Base-by-base conservation (phyloP, 2,797 vertebrate genomes). In the Naso thynnoides region DNA sequence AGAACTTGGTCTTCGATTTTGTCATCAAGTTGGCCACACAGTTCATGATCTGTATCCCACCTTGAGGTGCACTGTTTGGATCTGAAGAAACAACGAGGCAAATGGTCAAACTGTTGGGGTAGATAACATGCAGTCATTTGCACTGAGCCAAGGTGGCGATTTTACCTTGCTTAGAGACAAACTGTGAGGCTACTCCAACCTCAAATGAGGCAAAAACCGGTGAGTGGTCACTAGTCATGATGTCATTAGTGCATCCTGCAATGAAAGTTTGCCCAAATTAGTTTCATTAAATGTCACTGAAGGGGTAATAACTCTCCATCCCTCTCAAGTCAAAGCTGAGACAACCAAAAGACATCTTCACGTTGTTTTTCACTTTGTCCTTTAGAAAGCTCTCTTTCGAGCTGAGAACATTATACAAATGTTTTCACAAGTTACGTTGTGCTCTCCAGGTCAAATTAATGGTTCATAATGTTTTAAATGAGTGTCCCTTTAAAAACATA, bases 1-100 rank as follows among this genome's bases (percentile, higher is more conserved):
- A 98, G 94, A 99, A 99, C 84, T 96, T 97, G 27, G 98, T 99
- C 91, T 98, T 98, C 7, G 97, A 98, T 90, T 99, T 99, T 8
- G 98, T 99, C 88, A 88, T 91, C 82, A 99, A 89, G 2, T 85
- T 96, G 48, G 98, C 97, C 0, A 92, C 91, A 62, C 97, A 99
- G 57, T 94, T 96, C 89, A 97, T 95, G 82, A 99, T 96, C 83
- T 97, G 96, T 48, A 99, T 98, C 58, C 95, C 95, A 45, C 97
- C 97, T 55, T 95, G 93, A 72, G 95, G 94, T 49, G 95, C 93
- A 0, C 86, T 95, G 65, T 94, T 96, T 3, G 93, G 96, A 85
- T 96, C 98, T 95, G 78, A 16, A 93, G 7, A 42, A 77, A 44
- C 70, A 36, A 61, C 21, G 16, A 54, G 8, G 14, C 4, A 15